These are phyloP conservation scores for Seriola quinqueradiata DNA, from an alignment of 2,113 vertebrate species.

Conservation along the genomic window DNA sequence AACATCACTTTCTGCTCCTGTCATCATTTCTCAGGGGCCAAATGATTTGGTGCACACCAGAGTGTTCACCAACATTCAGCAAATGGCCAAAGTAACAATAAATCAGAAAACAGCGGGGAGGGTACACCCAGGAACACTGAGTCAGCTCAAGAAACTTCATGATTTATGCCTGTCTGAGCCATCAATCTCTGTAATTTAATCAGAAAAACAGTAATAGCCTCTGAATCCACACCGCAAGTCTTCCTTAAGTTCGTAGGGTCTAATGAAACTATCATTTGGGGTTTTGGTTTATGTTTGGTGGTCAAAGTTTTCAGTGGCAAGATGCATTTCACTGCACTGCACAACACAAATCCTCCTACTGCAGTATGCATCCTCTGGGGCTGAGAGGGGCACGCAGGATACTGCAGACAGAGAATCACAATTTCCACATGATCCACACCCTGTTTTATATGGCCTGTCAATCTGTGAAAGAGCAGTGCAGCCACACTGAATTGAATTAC, in stretches of 20 bases:
- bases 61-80: slow-evolving; percentile 69
- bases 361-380: slow-evolving; percentile 54
- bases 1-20: slow-evolving; percentile 59
- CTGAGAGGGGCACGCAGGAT: slow-evolving; percentile 35
- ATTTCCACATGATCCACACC: slow-evolving; percentile 64
- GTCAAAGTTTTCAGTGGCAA: slow-evolving; percentile 49
- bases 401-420: slow-evolving; percentile 58
- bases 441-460: slow-evolving; percentile 58
- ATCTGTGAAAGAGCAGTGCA: slow-evolving; percentile 50
- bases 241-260: slow-evolving; percentile 41
- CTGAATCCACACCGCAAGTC: slow-evolving; percentile 47
- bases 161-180: slow-evolving; percentile 53
- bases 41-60: slow-evolving; percentile 66
- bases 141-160: slow-evolving; percentile 67
- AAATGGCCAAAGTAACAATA: slow-evolving; percentile 69
- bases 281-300: slow-evolving; percentile 65
- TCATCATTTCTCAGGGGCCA: slow-evolving; percentile 51
- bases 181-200: slow-evolving; percentile 65
- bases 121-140: slow-evolving; percentile 55
- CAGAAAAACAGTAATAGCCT: slow-evolving; percentile 55
- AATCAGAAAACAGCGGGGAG: slow-evolving; percentile 69
- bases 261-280: slow-evolving; percentile 69
- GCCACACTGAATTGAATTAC: slow-evolving; percentile 68
- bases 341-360: slow-evolving; percentile 61
- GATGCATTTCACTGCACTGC: slow-evolving; percentile 64